Conservation (phyloP, 2,113 vertebrate genomes). For the Dasyurus viverrinus region DNA sequence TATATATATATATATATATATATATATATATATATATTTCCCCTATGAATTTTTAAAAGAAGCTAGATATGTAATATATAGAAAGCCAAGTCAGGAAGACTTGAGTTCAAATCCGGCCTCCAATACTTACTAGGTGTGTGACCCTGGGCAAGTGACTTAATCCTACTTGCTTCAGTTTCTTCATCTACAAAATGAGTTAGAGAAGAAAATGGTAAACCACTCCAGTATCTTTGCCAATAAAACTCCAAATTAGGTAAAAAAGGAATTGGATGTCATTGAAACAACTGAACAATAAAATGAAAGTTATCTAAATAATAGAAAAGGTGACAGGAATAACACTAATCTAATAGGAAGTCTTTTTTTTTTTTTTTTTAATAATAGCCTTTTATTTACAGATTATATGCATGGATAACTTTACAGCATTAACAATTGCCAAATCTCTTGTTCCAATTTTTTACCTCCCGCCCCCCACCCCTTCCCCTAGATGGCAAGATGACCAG, state of each 20-base stretch:
- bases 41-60: too few species aligned
- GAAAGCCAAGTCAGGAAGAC: neutral
- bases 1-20: too few species aligned
- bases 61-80: neutral
- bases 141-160: neutral
- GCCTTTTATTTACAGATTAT: too few species aligned
- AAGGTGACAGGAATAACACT: neutral
- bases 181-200: neutral
- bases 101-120: neutral
- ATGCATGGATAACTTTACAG: too few species aligned
- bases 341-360: neutral
- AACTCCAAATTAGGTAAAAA: neutral
- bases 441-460: too few species aligned
- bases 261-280: neutral
- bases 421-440: too few species aligned
- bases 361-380: too few species aligned
- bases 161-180: neutral
- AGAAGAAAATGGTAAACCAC: neutral
- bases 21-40: too few species aligned
- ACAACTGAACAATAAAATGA: neutral
- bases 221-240: neutral
- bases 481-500: too few species aligned
- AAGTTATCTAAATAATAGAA: neutral
- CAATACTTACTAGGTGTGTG: neutral
- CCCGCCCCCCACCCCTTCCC: too few species aligned